A percentile compares a stretch with the other conserved stretches of the same genome.
Evolutionary conservation across 2,888 invertebrate genomes (phyloP).

Genomic region (Dugesia japonica): DNA sequence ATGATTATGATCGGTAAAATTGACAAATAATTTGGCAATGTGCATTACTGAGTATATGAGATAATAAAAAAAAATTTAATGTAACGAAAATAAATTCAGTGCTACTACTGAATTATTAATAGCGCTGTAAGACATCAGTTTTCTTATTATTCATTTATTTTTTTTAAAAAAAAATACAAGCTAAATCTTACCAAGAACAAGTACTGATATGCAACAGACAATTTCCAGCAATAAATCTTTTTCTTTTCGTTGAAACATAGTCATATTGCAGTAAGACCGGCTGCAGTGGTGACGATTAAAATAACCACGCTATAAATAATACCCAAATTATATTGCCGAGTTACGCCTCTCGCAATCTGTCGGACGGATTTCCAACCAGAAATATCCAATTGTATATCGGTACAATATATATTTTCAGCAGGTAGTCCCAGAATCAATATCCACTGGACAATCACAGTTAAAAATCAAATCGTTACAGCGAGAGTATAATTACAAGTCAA

Average conservation of each 20-base stretch:
- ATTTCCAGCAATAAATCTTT: slow-evolving; percentile 15
- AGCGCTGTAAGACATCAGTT: no score
- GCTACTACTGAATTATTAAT: no score
- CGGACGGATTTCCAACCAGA: background rate
- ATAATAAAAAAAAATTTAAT: no score
- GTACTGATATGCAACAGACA: slow-evolving; percentile 6
- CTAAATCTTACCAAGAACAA: background rate
- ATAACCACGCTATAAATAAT: slow-evolving; percentile 1
- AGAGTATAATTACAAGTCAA: slow-evolving; percentile 4
- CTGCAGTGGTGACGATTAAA: background rate
- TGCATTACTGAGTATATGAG: no score
- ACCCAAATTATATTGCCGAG: slow-evolving; percentile 5
- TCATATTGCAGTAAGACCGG: background rate
- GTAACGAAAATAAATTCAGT: no score
- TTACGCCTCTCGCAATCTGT: slow-evolving; percentile 1
- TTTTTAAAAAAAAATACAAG: background rate
- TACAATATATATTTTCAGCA: background rate
- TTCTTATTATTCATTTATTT: no score
- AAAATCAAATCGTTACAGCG: background rate
- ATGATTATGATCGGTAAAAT: no score
- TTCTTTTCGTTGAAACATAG: slow-evolving; percentile 7
- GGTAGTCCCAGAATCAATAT: background rate
- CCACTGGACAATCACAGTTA: slow-evolving; percentile 15
- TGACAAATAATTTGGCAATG: no score
- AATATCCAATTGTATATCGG: slow-evolving; percentile 16